Evolutionary conservation across 2,113 vertebrate genomes (phyloP).

Genomic region (Girardinichthys multiradiatus): DNA sequence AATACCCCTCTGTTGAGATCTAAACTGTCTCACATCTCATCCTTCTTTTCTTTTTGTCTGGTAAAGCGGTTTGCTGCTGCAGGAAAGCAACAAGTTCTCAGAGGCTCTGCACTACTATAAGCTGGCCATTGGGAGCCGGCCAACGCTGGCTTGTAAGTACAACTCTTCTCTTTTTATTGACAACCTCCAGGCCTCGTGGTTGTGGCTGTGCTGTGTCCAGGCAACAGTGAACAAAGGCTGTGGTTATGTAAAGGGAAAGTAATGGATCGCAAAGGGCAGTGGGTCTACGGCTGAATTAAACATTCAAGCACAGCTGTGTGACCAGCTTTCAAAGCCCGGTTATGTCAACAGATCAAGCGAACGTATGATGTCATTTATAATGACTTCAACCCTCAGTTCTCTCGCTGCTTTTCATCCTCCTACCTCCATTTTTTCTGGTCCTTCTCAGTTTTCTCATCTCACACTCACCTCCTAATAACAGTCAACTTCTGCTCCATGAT

Average conservation of each 20-base stretch:
- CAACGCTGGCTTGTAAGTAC: conserved; percentile 98
- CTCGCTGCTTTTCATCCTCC: not conserved
- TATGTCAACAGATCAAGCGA: conserved; percentile 47
- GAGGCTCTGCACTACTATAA: conserved; percentile 98
- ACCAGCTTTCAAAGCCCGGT: conserved; percentile 23
- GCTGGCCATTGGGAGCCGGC: conserved; percentile 95
- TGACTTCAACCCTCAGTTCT: conserved; percentile 39
- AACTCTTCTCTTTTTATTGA: conserved; percentile 69
- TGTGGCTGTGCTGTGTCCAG: conserved; percentile 65
- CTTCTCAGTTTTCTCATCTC: not conserved
- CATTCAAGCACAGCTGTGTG: conserved; percentile 36
- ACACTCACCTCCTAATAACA: not conserved
- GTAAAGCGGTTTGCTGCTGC: conserved; percentile 92
- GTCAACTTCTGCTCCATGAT: conserved; percentile 6
- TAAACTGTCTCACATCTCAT: conserved; percentile 5
- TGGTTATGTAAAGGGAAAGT: conserved; percentile 48
- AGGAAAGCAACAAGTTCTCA: conserved; percentile 95
- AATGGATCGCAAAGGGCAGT: conserved; percentile 60
- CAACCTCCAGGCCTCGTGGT: conserved; percentile 63
- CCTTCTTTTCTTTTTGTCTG: conserved; percentile 25
- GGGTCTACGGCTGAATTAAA: conserved; percentile 46
- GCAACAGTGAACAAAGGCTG: conserved; percentile 62
- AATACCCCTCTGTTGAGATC: conserved; percentile 11
- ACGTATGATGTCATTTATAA: conserved; percentile 47
- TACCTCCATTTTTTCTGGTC: not conserved